A percentile compares a stretch with the other conserved stretches of the same genome.
These are phyloP conservation scores for Lithobates pipiens DNA, from an alignment of 2,797 vertebrate genomes.

Conservation along the genomic window DNA sequence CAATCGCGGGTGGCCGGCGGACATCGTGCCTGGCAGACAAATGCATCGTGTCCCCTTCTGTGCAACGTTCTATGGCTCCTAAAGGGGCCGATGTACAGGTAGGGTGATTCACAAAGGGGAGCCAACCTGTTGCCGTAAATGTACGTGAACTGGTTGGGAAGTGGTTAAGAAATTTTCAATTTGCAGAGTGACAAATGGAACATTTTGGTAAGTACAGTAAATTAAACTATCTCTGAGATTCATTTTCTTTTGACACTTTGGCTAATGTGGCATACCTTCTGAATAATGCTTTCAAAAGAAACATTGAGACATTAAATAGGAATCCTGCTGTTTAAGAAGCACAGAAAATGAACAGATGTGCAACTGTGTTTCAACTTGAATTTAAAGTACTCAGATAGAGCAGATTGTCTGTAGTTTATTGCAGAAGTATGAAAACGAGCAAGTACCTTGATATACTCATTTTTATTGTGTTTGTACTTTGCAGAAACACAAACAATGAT, in stretches of 20 bases:
- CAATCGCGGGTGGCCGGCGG: too few relatives aligned
- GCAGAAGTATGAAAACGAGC: slow-evolving; percentile 36
- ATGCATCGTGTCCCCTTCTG: too few relatives aligned
- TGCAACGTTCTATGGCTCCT: too few relatives aligned
- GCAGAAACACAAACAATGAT: not conserved
- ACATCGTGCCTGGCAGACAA: too few relatives aligned
- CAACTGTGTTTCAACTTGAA: slow-evolving; percentile 50
- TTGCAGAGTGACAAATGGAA: slow-evolving; percentile 47
- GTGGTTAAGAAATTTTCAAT: not conserved
- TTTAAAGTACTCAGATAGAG: slow-evolving; percentile 20
- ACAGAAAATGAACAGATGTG: slow-evolving; percentile 60
- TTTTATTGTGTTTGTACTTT: slow-evolving; percentile 1
- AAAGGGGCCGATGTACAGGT: too few relatives aligned
- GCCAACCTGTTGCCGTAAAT: too few relatives aligned
- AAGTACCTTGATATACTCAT: not conserved
- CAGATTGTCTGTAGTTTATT: slow-evolving; percentile 21
- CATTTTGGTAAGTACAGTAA: slow-evolving; percentile 25
- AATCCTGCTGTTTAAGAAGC: slow-evolving; percentile 58
- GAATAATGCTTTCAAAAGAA: slow-evolving; percentile 60
- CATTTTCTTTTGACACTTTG: slow-evolving; percentile 54
- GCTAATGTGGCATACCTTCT: slow-evolving; percentile 56
- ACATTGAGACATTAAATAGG: slow-evolving; percentile 56
- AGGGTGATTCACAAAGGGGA: too few relatives aligned
- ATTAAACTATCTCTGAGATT: slow-evolving; percentile 53
- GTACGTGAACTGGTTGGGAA: too few relatives aligned